These are phyloP conservation scores for Australoheros scitulus DNA, from an alignment of 2,113 vertebrate genomes.

Conservation along the genomic window DNA sequence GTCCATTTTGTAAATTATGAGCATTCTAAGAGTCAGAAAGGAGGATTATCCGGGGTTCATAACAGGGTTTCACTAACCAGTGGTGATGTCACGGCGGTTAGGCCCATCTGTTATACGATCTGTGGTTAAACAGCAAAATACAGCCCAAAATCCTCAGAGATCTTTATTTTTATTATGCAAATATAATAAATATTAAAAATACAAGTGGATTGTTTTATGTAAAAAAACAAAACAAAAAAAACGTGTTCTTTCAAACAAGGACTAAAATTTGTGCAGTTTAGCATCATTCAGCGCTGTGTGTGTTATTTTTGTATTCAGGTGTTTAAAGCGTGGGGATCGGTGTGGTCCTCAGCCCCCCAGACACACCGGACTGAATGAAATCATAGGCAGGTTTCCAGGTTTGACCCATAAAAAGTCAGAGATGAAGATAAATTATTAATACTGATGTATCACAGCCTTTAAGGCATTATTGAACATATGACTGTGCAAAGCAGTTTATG, in stretches of 20 bases:
- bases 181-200: neutral
- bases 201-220: neutral
- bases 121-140: neutral
- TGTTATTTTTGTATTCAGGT: too few relatives aligned
- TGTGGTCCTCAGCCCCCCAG: too few relatives aligned
- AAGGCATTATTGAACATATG: neutral
- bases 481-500: neutral
- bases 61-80: too few relatives aligned
- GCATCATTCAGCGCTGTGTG: neutral
- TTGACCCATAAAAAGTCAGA: neutral
- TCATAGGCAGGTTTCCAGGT: too few relatives aligned
- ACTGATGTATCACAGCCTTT: neutral
- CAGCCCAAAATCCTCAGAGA: neutral
- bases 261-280: too few relatives aligned
- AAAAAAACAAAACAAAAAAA: too few relatives aligned
- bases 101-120: neutral
- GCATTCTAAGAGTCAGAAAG: accelerated
- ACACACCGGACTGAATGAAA: too few relatives aligned
- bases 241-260: too few relatives aligned
- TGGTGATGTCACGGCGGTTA: accelerated
- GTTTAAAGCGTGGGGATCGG: neutral
- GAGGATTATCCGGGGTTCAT: neutral
- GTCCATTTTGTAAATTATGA: neutral
- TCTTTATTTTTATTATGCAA: neutral
- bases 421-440: neutral